These are phyloP conservation scores for Melanaphis sacchari DNA, from an alignment of 1,140 invertebrate species.

Conservation along the genomic window DNA sequence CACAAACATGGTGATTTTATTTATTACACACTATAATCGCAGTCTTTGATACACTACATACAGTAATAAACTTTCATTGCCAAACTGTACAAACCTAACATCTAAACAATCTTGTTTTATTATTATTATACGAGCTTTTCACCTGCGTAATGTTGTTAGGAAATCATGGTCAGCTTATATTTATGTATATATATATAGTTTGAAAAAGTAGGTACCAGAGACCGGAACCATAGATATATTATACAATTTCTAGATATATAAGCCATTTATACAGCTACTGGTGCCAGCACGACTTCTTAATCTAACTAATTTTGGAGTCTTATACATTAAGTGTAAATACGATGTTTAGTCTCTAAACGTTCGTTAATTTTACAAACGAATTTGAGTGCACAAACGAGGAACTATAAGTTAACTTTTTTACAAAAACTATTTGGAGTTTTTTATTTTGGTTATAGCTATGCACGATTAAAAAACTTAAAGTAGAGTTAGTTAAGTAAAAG, in stretches of 20 bases:
- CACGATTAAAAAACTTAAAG: not conserved
- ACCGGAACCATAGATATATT: not conserved
- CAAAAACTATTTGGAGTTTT: not conserved
- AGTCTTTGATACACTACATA: not conserved
- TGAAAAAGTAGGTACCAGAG: not conserved
- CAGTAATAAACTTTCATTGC: not conserved
- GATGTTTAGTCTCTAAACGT: not conserved
- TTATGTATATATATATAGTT: not conserved
- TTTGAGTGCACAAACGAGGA: not conserved
- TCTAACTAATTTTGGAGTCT: not conserved
- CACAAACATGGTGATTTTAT: not conserved
- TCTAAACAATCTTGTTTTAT: not conserved
- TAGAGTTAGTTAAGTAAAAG: not conserved
- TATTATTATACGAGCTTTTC: not conserved
- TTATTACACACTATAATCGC: not conserved
- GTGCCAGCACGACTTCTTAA: not conserved
- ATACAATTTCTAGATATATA: not conserved
- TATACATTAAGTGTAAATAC: not conserved
- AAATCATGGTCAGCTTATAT: not conserved
- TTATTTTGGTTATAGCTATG: not conserved
- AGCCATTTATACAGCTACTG: not conserved
- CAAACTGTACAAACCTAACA: not conserved
- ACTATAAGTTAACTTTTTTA: not conserved
- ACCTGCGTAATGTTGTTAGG: not conserved
- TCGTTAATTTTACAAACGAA: not conserved